Conservation (phyloP, 1,140 invertebrate species). For the Monochamus saltuarius region DNA sequence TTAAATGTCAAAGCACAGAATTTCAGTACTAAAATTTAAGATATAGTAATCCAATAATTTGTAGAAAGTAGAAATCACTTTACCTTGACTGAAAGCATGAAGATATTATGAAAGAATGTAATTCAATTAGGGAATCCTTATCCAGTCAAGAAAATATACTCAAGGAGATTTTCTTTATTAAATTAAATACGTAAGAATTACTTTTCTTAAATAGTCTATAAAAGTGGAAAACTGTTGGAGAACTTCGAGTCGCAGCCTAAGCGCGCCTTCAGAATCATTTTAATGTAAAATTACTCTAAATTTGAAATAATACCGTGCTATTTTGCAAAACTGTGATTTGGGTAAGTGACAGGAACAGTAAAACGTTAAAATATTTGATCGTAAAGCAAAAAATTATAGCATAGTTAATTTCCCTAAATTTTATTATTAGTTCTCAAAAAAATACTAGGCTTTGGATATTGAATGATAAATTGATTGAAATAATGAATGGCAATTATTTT, state of each 20-base stretch:
- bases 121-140: constrained; percentile 20
- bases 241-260: constrained; percentile 16
- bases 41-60: too few relatives aligned
- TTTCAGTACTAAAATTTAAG: too few relatives aligned
- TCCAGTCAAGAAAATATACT: background rate
- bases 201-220: background rate
- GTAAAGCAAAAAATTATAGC: too few relatives aligned
- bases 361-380: background rate
- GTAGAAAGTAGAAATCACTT: too few relatives aligned
- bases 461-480: too few relatives aligned
- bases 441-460: too few relatives aligned
- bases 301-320: constrained; percentile 2
- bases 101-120: constrained; percentile 7
- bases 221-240: background rate
- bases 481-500: too few relatives aligned
- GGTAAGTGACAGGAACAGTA: background rate
- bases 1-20: too few relatives aligned
- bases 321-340: background rate
- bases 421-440: too few relatives aligned
- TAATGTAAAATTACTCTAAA: constrained; percentile 13
- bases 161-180: constrained; percentile 19
- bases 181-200: constrained; percentile 15
- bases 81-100: constrained; percentile 1
- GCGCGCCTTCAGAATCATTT: constrained; percentile 19
- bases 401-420: too few relatives aligned